A percentile compares a stretch with the other conserved stretches of the same genome.
Evolutionary conservation across 2,797 vertebrate genomes (phyloP).

Genomic region (Pagetopsis macropterus): DNA sequence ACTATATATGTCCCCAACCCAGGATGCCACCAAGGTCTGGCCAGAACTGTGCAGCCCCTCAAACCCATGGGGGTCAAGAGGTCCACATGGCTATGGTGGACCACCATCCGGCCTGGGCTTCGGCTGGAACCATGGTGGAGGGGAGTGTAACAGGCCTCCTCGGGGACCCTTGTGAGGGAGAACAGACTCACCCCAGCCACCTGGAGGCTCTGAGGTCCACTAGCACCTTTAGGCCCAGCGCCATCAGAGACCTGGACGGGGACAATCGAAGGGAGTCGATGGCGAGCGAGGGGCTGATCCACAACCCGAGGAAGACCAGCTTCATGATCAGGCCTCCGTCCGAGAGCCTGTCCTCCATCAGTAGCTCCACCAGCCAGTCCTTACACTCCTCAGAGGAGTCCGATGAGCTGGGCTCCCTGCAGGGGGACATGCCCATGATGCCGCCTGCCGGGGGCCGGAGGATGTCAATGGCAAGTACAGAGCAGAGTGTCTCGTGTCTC

Average conservation of each 20-base stretch:
- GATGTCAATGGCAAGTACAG: constrained; percentile 91
- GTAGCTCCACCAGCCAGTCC: constrained; percentile 81
- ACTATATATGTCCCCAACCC: constrained; percentile 66
- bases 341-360: constrained; percentile 83
- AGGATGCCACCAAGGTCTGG: constrained; percentile 51
- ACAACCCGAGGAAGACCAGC: constrained; percentile 85
- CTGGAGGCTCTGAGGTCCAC: constrained; percentile 65
- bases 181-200: constrained; percentile 60
- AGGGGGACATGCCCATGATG: constrained; percentile 82
- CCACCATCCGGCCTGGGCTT: constrained; percentile 55
- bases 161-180: constrained; percentile 61
- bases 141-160: constrained; percentile 19
- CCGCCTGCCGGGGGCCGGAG: constrained; percentile 82
- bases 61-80: constrained; percentile 40
- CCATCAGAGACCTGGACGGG: constrained; percentile 70
- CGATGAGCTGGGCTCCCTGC: constrained; percentile 81
- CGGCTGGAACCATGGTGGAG: constrained; percentile 42
- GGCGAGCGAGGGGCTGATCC: constrained; percentile 77
- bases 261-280: constrained; percentile 78
- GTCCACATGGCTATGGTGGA: constrained; percentile 36
- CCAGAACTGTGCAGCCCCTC: constrained; percentile 53
- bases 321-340: constrained; percentile 86
- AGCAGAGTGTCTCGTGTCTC: constrained; percentile 16
- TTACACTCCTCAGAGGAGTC: constrained; percentile 84
- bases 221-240: constrained; percentile 62